phyloP scores from a whole-genome alignment of 2,888 invertebrate species.

The Agelastica alni region DNA sequence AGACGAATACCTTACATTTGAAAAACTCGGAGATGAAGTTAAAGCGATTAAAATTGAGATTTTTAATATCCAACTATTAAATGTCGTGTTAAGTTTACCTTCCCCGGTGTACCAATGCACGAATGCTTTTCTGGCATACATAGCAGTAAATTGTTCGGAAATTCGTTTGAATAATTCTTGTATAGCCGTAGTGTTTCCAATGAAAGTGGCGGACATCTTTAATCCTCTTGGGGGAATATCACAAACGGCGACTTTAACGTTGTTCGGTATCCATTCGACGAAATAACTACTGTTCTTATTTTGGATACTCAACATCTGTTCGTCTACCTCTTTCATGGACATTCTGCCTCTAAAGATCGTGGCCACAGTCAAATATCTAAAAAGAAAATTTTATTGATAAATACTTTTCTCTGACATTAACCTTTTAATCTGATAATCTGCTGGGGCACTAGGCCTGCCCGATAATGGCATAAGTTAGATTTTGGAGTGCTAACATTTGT shows the following conservation, averaged over 20 bases:
- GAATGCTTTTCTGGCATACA: slow-evolving; percentile 96
- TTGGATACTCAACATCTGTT: slow-evolving; percentile 71
- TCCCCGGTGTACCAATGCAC: slow-evolving; percentile 98
- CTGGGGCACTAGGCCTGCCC: too few relatives aligned
- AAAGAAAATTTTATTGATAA: background rate
- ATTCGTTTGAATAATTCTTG: slow-evolving; percentile 76
- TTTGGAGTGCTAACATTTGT: too few relatives aligned
- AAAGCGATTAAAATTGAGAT: too few relatives aligned
- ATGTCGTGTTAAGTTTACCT: slow-evolving; percentile 64
- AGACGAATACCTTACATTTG: background rate
- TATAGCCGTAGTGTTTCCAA: slow-evolving; percentile 71
- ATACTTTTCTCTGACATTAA: too few relatives aligned
- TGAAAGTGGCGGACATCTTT: slow-evolving; percentile 79
- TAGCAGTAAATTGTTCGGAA: slow-evolving; percentile 77
- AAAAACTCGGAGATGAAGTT: background rate
- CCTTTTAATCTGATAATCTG: too few relatives aligned
- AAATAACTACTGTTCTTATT: slow-evolving; percentile 67
- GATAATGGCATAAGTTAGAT: too few relatives aligned
- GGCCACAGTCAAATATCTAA: slow-evolving; percentile 57
- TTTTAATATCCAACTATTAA: too few relatives aligned
- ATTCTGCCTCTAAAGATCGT: slow-evolving; percentile 71
- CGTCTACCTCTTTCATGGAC: slow-evolving; percentile 81
- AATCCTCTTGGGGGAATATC: slow-evolving; percentile 77
- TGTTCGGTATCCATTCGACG: slow-evolving; percentile 78
- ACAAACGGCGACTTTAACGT: slow-evolving; percentile 79